Base-by-base conservation (phyloP, 2,888 invertebrate genomes). In the Timema cristinae region DNA sequence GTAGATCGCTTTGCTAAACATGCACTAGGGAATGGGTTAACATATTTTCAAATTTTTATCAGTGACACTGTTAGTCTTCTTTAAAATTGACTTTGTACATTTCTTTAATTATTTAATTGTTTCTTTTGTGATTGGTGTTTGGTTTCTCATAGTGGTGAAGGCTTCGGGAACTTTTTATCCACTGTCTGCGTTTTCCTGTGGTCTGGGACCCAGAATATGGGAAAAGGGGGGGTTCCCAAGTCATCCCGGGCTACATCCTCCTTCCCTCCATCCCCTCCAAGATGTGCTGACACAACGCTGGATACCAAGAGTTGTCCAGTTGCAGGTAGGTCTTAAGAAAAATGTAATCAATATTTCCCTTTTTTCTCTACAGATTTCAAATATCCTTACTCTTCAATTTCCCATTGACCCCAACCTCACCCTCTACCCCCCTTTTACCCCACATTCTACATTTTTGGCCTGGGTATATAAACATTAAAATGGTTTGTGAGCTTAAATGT, bases 91-190 rank as follows among this genome's bases (percentile, higher is more conserved):
- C 32, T 32, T 32, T 32, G 32, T 32, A 32, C 32, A 4, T 32
- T 32, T 32, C 32, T 32, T 32, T 32, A 32, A 32, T 32, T 32
- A 32, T 32, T 32, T 32, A 32, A 32, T 47, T 63, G 9, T 63
- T 32, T 63, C 48, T 9, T 63, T 63, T 63, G 47, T 63, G 63
- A 63, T 70, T 66, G 71, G 71, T 73, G 32, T 73, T 66, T 70
- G 70, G 70, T 72, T 72, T 71, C 54, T 68, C 63, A 85, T 89
- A 92, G 91, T 94, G 87, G 93, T 95, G 86, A 94, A 94, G 90
- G 93, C 94, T 84, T 90, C 93, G 80, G 94, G 95, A 83, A 94
- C 94, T 83, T 95, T 92, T 86, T 94, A 93, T 85, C 95, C 95
- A 81, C 89, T 93, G 79, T 92, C 91, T 78, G 81, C 75, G 74